Evolutionary conservation across 2,888 invertebrate genomes (phyloP).

Genomic region (Bembecia ichneumoniformis): DNA sequence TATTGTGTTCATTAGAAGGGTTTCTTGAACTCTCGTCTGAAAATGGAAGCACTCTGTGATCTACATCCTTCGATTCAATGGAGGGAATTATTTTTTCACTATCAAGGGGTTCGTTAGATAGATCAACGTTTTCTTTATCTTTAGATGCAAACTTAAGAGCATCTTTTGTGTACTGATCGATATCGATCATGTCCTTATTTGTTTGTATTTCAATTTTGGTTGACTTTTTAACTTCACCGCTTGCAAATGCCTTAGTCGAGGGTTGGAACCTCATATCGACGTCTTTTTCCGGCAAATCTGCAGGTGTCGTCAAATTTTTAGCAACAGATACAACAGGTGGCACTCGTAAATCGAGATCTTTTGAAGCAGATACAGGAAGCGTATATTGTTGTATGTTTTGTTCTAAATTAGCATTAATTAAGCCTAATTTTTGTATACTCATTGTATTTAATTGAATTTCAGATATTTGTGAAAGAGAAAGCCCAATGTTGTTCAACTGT

Average conservation of each 20-base stretch:
- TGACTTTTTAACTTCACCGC: conserved; percentile 27
- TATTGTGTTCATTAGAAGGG: conserved; percentile 24
- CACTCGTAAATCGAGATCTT: conserved; percentile 64
- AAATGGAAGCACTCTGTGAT: conserved; percentile 63
- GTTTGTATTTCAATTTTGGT: conserved; percentile 28
- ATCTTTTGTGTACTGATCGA: conserved; percentile 69
- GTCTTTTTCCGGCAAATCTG: conserved; percentile 58
- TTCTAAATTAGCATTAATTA: conserved; percentile 47
- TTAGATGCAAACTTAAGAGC: conserved; percentile 63
- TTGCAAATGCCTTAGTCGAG: conserved; percentile 19
- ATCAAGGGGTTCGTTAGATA: conserved; percentile 50
- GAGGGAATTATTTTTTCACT: conserved; percentile 31
- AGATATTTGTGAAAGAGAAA: conserved; percentile 73
- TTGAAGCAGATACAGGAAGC: conserved; percentile 25
- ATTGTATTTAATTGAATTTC: conserved; percentile 75
- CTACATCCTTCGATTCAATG: conserved; percentile 57
- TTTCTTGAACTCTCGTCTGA: conserved; percentile 38
- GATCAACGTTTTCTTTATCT: conserved; percentile 63
- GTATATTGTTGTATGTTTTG: conserved; percentile 31
- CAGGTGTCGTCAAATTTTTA: conserved; percentile 26
- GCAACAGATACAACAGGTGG: conserved; percentile 42
- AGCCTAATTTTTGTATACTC: conserved; percentile 70
- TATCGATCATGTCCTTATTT: conserved; percentile 61
- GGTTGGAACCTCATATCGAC: conserved; percentile 66
- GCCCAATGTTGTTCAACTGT: conserved; percentile 73